Percentiles rank a stretch among this genome's conserved stretches.
Conservation (phyloP, 2,797 vertebrate species). For the Anguilla obscura region DNA sequence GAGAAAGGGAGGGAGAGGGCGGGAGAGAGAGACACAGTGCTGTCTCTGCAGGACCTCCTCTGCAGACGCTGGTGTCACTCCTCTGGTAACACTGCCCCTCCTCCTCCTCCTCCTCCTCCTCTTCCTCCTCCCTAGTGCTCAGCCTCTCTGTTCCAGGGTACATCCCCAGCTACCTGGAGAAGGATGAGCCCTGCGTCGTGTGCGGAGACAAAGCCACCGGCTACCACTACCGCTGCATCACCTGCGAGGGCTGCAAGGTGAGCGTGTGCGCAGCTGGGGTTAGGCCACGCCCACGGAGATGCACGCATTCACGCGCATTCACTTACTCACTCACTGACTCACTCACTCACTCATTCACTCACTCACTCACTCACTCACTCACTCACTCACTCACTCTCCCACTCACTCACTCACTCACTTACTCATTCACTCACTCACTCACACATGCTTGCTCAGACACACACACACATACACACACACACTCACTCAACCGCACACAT, state of each 20-base stretch:
- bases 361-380: not conserved
- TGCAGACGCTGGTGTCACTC: not conserved
- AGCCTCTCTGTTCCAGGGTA: conserved; percentile 78
- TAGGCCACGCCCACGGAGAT: not conserved
- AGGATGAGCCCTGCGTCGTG: conserved; percentile 98
- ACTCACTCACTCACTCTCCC: conserved; percentile 71
- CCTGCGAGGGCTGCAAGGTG: conserved; percentile 99
- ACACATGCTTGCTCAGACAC: not conserved
- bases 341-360: not conserved
- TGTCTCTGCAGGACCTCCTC: not conserved
- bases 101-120: not conserved
- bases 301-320: too few species aligned
- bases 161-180: conserved; percentile 99
- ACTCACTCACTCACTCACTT: not conserved
- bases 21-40: not conserved
- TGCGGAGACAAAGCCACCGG: conserved; percentile 97
- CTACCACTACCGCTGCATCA: conserved; percentile 99
- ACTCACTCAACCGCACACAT: not conserved
- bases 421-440: not conserved
- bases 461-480: not conserved
- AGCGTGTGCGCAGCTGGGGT: too few species aligned
- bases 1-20: not conserved
- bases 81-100: not conserved
- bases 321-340: not conserved
- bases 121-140: not conserved